Conservation (phyloP, 2,797 vertebrate species). For the Sebastes nivosus region DNA sequence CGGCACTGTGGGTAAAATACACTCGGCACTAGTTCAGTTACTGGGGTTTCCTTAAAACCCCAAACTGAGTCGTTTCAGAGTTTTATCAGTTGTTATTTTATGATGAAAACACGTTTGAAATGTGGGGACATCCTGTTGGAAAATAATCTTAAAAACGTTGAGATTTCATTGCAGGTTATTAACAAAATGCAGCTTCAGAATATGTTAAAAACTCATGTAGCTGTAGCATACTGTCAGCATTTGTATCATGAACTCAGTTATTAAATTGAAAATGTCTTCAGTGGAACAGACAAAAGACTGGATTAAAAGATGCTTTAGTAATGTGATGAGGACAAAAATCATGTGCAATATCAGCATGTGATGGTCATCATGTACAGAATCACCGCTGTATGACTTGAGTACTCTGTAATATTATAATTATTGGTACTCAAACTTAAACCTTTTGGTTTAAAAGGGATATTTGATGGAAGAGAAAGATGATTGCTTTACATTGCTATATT, state of each 20-base stretch:
- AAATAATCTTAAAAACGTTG: conserved; percentile 7
- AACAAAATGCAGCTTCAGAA: conserved; percentile 30
- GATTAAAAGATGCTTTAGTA: conserved; percentile 7
- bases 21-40: conserved; percentile 18
- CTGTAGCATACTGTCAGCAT: conserved; percentile 31
- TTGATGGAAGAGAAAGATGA: conserved; percentile 20
- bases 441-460: conserved; percentile 36
- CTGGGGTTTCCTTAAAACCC: conserved; percentile 17
- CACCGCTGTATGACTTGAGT: conserved; percentile 21
- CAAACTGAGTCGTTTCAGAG: conserved; percentile 17
- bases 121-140: background rate
- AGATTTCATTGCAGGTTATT: conserved; percentile 18
- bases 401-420: conserved; percentile 21
- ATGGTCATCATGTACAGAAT: conserved; percentile 28
- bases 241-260: conserved; percentile 25
- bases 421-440: background rate
- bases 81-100: conserved; percentile 11
- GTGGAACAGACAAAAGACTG: background rate
- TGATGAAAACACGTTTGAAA: conserved; percentile 10
- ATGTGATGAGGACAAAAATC: background rate
- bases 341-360: conserved; percentile 37
- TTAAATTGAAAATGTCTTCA: background rate
- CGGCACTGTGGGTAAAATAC: conserved; percentile 50
- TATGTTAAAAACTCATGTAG: conserved; percentile 26
- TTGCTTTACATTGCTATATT: conserved; percentile 45